Evolutionary conservation across 2,888 invertebrate species (phyloP).

Genomic region (Drosophila cracens): DNA sequence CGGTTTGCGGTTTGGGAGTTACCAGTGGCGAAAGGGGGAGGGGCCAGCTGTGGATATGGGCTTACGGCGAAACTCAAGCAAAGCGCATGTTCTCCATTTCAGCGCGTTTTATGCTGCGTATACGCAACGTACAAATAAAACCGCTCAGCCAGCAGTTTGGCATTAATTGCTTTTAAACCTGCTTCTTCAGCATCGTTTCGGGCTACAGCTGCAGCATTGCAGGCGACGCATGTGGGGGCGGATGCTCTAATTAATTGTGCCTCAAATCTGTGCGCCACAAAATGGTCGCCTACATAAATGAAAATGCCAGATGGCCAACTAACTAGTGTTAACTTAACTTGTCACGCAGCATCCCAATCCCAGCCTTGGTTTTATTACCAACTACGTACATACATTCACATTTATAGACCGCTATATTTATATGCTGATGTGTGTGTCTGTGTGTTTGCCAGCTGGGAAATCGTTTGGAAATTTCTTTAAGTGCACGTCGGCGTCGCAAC

Average conservation of each 20-base stretch:
- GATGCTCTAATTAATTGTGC: constrained; percentile 45
- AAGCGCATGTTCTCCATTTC: constrained; percentile 23
- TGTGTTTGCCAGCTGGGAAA: constrained; percentile 10
- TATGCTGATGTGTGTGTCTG: not conserved
- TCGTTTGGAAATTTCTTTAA: constrained; percentile 46
- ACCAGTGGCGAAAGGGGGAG: not conserved
- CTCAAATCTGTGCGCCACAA: constrained; percentile 42
- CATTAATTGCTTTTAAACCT: constrained; percentile 40
- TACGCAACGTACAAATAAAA: constrained; percentile 39
- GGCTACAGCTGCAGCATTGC: constrained; percentile 4
- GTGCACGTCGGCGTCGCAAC: constrained; percentile 57
- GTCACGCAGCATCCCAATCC: not conserved
- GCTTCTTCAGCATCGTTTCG: not conserved
- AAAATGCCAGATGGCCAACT: constrained; percentile 34
- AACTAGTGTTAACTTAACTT: constrained; percentile 6
- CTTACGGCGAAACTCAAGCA: constrained; percentile 30
- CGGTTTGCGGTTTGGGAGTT: constrained; percentile 7
- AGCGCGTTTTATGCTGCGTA: constrained; percentile 36
- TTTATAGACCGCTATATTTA: not conserved
- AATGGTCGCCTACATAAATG: constrained; percentile 40
- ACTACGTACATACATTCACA: not conserved
- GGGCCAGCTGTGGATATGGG: not conserved
- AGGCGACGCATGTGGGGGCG: constrained; percentile 18
- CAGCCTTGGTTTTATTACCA: constrained; percentile 42
- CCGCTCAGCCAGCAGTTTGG: constrained; percentile 11